These are phyloP conservation scores for Eonycteris spelaea DNA, from an alignment of 2,113 vertebrate species.

Conservation along the genomic window DNA sequence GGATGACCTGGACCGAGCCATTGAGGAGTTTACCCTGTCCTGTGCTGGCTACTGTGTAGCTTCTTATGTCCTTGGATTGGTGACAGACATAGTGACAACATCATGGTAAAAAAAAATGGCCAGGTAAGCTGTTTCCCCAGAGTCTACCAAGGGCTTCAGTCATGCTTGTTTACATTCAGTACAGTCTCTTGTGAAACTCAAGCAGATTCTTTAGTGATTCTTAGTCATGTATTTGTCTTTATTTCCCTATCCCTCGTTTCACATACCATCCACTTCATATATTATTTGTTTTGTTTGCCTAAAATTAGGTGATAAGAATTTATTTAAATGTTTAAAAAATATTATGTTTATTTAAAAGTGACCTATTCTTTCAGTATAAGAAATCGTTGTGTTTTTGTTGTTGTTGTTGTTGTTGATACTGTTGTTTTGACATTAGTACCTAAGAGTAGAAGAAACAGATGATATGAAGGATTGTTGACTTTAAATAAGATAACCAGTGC, in stretches of 20 bases:
- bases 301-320: background rate
- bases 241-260: background rate
- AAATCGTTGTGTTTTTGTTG: background rate
- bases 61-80: conserved; percentile 97
- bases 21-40: conserved; percentile 97
- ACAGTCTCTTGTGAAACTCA: background rate
- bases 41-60: conserved; percentile 99
- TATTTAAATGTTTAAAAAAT: background rate
- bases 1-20: conserved; percentile 95
- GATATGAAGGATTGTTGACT: background rate
- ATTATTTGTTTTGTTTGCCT: background rate
- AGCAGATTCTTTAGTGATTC: background rate
- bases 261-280: background rate
- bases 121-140: conserved; percentile 84
- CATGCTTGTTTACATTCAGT: background rate
- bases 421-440: background rate
- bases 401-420: too few relatives aligned
- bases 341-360: background rate
- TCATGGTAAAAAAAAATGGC: conserved; percentile 98
- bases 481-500: background rate
- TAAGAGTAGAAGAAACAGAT: background rate
- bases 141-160: background rate
- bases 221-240: background rate
- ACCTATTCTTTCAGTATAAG: conserved; percentile 5
- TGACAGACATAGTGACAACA: conserved; percentile 99